phyloP scores from a whole-genome alignment of 2,113 vertebrate species.

The Aramus guarauna region DNA sequence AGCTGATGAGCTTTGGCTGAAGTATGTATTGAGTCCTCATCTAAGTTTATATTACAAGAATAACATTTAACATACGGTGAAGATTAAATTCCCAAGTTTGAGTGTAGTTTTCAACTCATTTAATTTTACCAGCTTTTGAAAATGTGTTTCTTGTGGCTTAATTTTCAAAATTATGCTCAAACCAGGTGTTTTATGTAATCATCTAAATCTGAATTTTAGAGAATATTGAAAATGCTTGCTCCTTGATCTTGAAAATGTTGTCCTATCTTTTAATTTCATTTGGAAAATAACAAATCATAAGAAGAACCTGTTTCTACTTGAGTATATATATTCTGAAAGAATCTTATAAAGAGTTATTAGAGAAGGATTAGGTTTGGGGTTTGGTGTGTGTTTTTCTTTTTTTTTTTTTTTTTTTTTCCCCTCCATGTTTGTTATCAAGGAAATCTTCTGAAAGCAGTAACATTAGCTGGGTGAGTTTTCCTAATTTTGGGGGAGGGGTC shows the following conservation, averaged over 20 bases:
- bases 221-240: background rate
- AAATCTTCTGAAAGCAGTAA: background rate
- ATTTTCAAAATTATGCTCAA: background rate
- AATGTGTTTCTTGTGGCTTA: background rate
- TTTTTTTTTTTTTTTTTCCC: too few species aligned
- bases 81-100: background rate
- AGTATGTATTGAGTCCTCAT: background rate
- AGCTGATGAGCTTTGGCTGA: background rate
- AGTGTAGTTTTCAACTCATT: background rate
- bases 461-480: background rate
- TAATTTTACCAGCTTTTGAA: background rate
- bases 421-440: background rate
- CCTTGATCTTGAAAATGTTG: background rate
- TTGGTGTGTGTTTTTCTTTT: too few species aligned
- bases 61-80: background rate
- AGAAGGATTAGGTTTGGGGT: background rate
- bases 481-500: accelerated
- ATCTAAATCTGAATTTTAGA: background rate
- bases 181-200: background rate
- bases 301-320: background rate
- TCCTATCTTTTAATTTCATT: background rate
- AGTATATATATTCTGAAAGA: background rate
- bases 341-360: background rate
- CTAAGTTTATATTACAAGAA: background rate
- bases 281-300: background rate